A percentile compares a stretch with the other conserved stretches of the same genome.
phyloP scores from a whole-genome alignment of 2,797 vertebrate genomes.

The Acanthiza pusilla region DNA sequence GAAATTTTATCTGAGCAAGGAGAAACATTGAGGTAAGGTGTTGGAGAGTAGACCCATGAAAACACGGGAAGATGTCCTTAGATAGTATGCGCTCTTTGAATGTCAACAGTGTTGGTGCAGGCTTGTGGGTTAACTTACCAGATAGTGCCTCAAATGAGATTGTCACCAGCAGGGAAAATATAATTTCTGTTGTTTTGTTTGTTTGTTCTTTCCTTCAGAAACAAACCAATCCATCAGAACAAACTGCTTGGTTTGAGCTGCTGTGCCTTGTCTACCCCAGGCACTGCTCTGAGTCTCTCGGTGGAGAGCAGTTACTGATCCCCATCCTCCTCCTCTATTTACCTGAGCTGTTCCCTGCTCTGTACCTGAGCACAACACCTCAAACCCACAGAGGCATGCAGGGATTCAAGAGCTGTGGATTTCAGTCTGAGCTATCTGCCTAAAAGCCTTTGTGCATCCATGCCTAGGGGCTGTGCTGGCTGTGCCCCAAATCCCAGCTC shows the following conservation, averaged over 20 bases:
- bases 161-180: neutral
- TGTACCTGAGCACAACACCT: neutral
- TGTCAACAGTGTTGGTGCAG: neutral
- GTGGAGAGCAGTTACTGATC: neutral
- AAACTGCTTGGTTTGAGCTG: neutral
- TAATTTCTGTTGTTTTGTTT: neutral
- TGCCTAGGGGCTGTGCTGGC: neutral
- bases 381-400: neutral
- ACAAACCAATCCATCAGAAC: neutral
- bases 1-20: neutral
- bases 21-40: neutral
- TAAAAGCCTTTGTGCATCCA: neutral
- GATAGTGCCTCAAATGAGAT: neutral
- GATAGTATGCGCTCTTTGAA: neutral
- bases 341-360: neutral
- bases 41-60: neutral
- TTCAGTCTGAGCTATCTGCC: neutral
- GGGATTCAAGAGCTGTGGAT: accelerated
- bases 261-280: neutral
- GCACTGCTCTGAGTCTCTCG: neutral
- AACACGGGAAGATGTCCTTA: neutral
- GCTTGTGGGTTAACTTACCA: neutral
- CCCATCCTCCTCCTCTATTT: neutral
- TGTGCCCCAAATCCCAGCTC: neutral
- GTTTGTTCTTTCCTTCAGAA: neutral